Evolutionary conservation across 2,113 vertebrate genomes (phyloP).

Genomic region (Vulpes lagopus): DNA sequence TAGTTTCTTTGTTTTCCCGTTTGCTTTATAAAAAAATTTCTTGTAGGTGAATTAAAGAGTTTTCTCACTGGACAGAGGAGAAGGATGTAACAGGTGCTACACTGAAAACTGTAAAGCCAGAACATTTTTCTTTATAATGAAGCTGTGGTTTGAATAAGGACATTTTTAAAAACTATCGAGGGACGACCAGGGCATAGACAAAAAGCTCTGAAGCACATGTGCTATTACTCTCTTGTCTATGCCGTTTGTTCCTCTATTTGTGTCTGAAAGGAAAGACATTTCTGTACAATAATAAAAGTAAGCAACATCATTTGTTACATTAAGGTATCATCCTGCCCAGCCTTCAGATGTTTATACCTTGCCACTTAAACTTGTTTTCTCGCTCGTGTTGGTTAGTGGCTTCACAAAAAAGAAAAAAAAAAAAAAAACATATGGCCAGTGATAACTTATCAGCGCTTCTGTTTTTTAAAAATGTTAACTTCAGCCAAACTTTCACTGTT

Average conservation of each 20-base stretch:
- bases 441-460: conserved; percentile 49
- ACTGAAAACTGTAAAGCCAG: conserved; percentile 20
- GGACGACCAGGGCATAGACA: background rate
- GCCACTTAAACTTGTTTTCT: conserved; percentile 48
- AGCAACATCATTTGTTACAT: conserved; percentile 68
- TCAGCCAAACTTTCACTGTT: conserved; percentile 52
- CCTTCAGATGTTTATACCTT: conserved; percentile 39
- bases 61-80: background rate
- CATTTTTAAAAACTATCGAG: conserved; percentile 16
- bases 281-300: conserved; percentile 67
- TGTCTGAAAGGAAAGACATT: conserved; percentile 60
- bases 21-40: background rate
- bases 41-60: background rate
- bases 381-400: background rate
- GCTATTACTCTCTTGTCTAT: conserved; percentile 63
- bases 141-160: conserved; percentile 59
- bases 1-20: conserved; percentile 56
- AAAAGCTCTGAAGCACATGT: conserved; percentile 70
- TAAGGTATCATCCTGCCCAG: background rate
- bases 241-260: conserved; percentile 68
- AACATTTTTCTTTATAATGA: conserved; percentile 68
- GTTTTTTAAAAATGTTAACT: conserved; percentile 10
- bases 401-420: background rate
- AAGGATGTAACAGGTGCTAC: conserved; percentile 42
- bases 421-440: background rate